phyloP scores from a whole-genome alignment of 2,113 vertebrate genomes.

The Dasyurus viverrinus region DNA sequence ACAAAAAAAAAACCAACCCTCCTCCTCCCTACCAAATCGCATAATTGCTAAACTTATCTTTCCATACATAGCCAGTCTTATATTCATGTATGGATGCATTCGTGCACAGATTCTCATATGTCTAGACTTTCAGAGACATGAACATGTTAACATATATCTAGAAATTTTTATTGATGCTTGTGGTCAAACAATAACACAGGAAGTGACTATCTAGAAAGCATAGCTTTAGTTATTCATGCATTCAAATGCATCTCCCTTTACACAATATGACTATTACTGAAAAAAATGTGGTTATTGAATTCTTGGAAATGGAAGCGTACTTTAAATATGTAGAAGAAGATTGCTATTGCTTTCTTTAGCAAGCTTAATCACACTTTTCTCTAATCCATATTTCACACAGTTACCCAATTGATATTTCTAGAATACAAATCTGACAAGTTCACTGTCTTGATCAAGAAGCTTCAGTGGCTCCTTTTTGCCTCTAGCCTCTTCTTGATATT shows the following conservation, averaged over 20 bases:
- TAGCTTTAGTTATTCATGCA: background rate
- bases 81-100: fast-evolving
- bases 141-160: background rate
- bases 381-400: background rate
- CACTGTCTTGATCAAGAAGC: background rate
- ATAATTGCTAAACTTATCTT: slow-evolving; percentile 75
- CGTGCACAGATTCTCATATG: background rate
- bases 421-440: background rate
- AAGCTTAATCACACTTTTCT: background rate
- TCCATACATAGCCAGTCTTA: background rate
- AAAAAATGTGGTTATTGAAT: background rate
- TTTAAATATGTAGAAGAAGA: background rate
- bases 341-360: background rate
- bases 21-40: slow-evolving; percentile 68
- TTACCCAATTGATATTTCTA: background rate
- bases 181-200: background rate
- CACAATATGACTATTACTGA: background rate
- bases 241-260: background rate
- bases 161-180: slow-evolving; percentile 27
- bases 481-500: background rate
- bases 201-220: background rate
- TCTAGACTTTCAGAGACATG: background rate
- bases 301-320: slow-evolving; percentile 11
- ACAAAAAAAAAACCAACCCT: background rate
- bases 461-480: background rate